phyloP scores from a whole-genome alignment of 2,888 invertebrate genomes.

The Stramonita haemastoma region DNA sequence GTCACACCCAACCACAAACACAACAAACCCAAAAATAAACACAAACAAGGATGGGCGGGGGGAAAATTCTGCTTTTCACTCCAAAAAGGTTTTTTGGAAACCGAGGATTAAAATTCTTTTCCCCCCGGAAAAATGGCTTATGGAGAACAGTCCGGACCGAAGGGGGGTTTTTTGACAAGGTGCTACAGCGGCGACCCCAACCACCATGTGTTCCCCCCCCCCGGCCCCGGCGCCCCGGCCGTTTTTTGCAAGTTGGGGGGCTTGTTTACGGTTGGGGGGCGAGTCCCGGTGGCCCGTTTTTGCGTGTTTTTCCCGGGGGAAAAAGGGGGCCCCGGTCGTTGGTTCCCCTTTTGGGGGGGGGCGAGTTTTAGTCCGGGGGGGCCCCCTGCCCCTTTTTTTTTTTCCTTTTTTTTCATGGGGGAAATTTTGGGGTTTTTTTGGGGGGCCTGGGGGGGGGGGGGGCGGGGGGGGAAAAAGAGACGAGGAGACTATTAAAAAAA shows the following conservation, averaged over 20 bases:
- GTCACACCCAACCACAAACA: not conserved
- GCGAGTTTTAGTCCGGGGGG: too few species aligned
- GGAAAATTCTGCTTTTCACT: not conserved
- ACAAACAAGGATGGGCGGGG: not conserved
- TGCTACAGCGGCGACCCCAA: slow-evolving; percentile 1
- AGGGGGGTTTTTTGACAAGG: not conserved
- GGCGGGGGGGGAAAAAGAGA: not conserved
- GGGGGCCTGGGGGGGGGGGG: too few species aligned
- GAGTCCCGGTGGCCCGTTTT: slow-evolving; percentile 32
- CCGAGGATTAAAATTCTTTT: not conserved
- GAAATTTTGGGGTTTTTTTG: not conserved
- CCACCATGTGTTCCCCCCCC: slow-evolving; percentile 31
- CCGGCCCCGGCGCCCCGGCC: slow-evolving; percentile 39
- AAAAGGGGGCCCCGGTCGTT: not conserved
- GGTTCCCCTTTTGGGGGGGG: not conserved
- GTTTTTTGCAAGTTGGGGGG: slow-evolving; percentile 37
- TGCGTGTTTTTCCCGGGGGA: not conserved
- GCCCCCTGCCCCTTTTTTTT: not conserved
- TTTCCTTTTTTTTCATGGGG: not conserved
- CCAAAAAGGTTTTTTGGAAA: not conserved
- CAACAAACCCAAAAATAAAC: too few species aligned
- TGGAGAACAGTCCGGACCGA: not conserved
- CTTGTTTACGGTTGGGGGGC: slow-evolving; percentile 14
- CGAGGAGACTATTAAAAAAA: too few species aligned
- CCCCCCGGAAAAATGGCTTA: not conserved